Conservation (phyloP, 2,888 invertebrate species). For the Graphium colonna region DNA sequence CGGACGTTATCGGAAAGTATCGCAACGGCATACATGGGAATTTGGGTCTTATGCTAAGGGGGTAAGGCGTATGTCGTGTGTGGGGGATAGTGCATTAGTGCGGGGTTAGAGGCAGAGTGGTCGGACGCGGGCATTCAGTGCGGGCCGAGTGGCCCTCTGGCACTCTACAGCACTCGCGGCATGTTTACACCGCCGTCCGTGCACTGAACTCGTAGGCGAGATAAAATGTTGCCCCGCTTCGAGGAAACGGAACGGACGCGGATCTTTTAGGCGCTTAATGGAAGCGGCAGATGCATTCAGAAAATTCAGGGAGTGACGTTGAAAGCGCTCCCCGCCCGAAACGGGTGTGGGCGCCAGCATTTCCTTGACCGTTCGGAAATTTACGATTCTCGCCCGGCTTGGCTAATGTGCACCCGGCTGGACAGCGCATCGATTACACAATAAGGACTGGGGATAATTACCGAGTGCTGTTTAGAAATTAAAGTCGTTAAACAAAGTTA, state of each 20-base stretch:
- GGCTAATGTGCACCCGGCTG: not conserved
- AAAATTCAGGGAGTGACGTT: conserved; percentile 31
- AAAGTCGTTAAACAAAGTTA: not conserved
- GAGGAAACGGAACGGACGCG: conserved; percentile 56
- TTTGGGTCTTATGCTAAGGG: conserved; percentile 5
- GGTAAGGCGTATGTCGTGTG: conserved; percentile 10
- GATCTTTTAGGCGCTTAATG: conserved; percentile 42
- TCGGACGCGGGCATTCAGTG: conserved; percentile 28
- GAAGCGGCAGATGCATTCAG: conserved; percentile 35
- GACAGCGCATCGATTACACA: conserved; percentile 1
- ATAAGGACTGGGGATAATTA: not conserved
- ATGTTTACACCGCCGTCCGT: conserved; percentile 54
- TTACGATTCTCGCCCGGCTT: conserved; percentile 1
- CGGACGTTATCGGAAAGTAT: conserved; percentile 25
- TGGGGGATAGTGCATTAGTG: conserved; percentile 24
- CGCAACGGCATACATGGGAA: conserved; percentile 12
- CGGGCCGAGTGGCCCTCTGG: conserved; percentile 28
- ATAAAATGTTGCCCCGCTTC: conserved; percentile 59
- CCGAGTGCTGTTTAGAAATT: not conserved
- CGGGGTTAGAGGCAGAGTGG: conserved; percentile 24
- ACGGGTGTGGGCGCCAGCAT: conserved; percentile 4
- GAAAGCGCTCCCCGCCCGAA: conserved; percentile 24
- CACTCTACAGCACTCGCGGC: conserved; percentile 26
- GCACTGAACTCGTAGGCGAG: conserved; percentile 56
- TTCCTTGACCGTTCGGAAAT: conserved; percentile 2